These are phyloP conservation scores for Bugula neritina DNA, from an alignment of 2,888 invertebrate species.

Conservation along the genomic window DNA sequence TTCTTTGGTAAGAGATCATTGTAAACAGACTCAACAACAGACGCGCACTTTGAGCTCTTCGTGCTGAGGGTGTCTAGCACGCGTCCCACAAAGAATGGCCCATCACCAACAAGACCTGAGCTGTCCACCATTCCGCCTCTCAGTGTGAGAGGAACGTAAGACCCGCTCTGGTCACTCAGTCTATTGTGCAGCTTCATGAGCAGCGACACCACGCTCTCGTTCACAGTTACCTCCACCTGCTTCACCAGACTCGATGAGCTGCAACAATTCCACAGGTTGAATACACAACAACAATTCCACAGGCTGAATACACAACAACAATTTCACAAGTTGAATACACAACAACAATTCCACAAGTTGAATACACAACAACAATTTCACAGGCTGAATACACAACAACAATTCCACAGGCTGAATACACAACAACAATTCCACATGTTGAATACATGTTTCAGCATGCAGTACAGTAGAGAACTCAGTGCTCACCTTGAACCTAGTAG, in stretches of 20 bases:
- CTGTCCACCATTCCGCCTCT: neutral
- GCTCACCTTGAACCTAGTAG: neutral
- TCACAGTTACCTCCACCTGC: conserved; percentile 37
- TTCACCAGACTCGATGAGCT: conserved; percentile 30
- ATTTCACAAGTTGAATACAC: neutral
- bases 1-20: conserved; percentile 68
- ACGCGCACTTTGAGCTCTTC: conserved; percentile 35
- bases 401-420: conserved; percentile 31
- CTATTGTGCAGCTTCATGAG: conserved; percentile 84
- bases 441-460: no score
- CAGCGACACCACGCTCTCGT: conserved; percentile 75
- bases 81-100: conserved; percentile 76
- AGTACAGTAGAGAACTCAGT: no score
- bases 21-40: conserved; percentile 64
- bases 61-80: conserved; percentile 62
- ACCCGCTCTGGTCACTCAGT: conserved; percentile 72
- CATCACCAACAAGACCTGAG: conserved; percentile 67
- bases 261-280: neutral
- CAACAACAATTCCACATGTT: neutral
- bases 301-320: conserved; percentile 26
- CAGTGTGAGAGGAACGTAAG: conserved; percentile 59
- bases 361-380: neutral
- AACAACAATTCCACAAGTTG: conserved; percentile 32
- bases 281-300: conserved; percentile 30
- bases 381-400: neutral